phyloP scores from a whole-genome alignment of 92 coral and sea anemone species.

The Micromussa lordhowensis region DNA sequence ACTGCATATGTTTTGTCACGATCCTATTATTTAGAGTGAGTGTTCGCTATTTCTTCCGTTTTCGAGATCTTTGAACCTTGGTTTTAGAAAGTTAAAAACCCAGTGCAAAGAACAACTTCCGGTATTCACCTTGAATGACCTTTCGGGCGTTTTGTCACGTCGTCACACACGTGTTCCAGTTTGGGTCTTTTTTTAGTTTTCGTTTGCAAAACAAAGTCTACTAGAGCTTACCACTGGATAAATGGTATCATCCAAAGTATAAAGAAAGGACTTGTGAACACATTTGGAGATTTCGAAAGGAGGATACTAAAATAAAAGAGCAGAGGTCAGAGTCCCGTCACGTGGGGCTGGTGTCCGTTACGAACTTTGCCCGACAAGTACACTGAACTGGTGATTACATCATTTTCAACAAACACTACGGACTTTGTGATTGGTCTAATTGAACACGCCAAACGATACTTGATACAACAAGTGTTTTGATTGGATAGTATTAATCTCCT shows the following conservation, averaged over 20 bases:
- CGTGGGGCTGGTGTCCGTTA: constrained; percentile 1
- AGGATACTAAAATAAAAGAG: background rate
- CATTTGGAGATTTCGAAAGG: background rate
- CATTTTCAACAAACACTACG: background rate
- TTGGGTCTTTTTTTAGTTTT: too few relatives aligned
- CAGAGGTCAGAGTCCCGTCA: background rate
- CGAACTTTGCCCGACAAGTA: constrained; percentile 23
- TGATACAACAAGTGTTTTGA: background rate
- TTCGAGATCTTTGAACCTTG: too few relatives aligned
- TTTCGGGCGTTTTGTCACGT: background rate
- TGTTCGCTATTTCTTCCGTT: too few relatives aligned
- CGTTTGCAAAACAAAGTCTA: background rate
- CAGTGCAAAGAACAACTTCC: background rate
- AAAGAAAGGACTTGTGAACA: background rate
- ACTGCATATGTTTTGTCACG: too few relatives aligned
- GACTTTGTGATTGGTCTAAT: constrained; percentile 21
- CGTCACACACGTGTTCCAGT: background rate
- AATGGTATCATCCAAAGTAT: background rate
- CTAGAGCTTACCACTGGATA: background rate
- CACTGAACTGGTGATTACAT: background rate
- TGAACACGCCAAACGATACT: background rate
- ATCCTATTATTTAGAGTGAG: too few relatives aligned
- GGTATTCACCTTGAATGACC: constrained; percentile 40
- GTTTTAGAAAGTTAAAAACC: too few relatives aligned
- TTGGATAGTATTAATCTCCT: background rate